These are phyloP conservation scores for Sylvilagus floridanus DNA, from an alignment of 2,797 vertebrate genomes.

Conservation along the genomic window DNA sequence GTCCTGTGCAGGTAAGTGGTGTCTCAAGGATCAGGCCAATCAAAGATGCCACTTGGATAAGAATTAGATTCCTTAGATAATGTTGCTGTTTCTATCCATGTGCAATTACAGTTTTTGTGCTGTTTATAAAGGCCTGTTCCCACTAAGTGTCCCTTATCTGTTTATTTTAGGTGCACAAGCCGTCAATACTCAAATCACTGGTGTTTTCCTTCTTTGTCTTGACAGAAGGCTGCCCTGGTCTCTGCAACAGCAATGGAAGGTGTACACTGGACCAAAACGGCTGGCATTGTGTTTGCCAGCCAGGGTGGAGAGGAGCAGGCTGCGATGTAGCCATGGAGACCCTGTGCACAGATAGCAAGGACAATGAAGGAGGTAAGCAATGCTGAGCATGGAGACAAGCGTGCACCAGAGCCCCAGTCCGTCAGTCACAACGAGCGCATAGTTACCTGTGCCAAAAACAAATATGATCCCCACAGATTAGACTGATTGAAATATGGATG, in stretches of 20 bases:
- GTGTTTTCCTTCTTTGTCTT: constrained; percentile 87
- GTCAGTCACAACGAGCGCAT: rapidly evolving
- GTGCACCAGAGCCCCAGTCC: neutral
- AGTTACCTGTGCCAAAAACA: neutral
- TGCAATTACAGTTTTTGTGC: constrained; percentile 96
- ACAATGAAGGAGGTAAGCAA: constrained; percentile 98
- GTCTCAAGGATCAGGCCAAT: constrained; percentile 90
- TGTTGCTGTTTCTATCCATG: constrained; percentile 92
- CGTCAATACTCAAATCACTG: constrained; percentile 81
- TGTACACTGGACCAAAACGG: constrained; percentile 98
- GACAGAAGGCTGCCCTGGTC: constrained; percentile 98
- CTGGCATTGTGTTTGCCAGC: constrained; percentile 99
- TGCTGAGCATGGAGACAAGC: rapidly evolving
- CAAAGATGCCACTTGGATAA: constrained; percentile 90
- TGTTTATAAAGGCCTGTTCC: constrained; percentile 94
- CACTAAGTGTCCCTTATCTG: constrained; percentile 93
- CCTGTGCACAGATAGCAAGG: constrained; percentile 97
- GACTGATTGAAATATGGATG: neutral
- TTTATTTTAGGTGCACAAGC: constrained; percentile 79
- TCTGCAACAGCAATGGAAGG: constrained; percentile 99
- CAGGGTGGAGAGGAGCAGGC: constrained; percentile 97
- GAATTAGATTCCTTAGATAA: constrained; percentile 85
- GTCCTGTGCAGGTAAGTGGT: constrained; percentile 90
- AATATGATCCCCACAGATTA: neutral
- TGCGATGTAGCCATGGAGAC: constrained; percentile 99